Evolutionary conservation across 2,113 vertebrate species (phyloP).

Genomic region (Marmota flaviventris): DNA sequence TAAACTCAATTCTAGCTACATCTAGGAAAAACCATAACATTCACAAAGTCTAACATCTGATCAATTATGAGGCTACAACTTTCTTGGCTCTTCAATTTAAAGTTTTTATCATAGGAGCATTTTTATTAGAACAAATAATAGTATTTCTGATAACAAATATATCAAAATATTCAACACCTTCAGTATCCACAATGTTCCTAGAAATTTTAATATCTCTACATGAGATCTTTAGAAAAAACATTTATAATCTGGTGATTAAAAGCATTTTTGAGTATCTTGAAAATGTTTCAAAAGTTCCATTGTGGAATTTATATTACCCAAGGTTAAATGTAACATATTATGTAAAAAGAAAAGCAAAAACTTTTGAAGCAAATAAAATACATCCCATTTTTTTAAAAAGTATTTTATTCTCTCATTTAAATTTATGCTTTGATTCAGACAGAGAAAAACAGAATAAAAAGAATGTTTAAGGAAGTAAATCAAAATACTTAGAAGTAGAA

Average conservation of each 20-base stretch:
- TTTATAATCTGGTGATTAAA: neutral
- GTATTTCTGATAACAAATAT: neutral
- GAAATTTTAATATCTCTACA: slow-evolving; percentile 11
- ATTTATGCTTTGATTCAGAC: neutral
- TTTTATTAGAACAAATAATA: neutral
- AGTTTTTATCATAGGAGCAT: neutral
- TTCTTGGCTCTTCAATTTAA: neutral
- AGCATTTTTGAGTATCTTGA: neutral
- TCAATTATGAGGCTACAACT: neutral
- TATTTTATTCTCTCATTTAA: neutral
- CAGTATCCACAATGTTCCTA: neutral
- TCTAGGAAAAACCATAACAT: neutral
- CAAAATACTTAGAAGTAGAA: neutral
- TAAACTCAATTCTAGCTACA: neutral
- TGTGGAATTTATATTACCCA: neutral
- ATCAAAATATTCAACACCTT: neutral
- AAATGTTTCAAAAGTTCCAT: neutral
- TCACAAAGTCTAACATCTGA: neutral
- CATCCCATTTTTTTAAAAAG: neutral
- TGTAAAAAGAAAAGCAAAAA: neutral
- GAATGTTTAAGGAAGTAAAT: neutral
- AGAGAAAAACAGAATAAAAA: neutral
- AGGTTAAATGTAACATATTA: neutral
- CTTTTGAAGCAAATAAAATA: neutral
- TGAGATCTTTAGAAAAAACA: neutral